Evolutionary conservation across 2,797 vertebrate species (phyloP), one percentile per base, ranked within the genome.

Genomic region (Dromococcyx pavoninus): DNA sequence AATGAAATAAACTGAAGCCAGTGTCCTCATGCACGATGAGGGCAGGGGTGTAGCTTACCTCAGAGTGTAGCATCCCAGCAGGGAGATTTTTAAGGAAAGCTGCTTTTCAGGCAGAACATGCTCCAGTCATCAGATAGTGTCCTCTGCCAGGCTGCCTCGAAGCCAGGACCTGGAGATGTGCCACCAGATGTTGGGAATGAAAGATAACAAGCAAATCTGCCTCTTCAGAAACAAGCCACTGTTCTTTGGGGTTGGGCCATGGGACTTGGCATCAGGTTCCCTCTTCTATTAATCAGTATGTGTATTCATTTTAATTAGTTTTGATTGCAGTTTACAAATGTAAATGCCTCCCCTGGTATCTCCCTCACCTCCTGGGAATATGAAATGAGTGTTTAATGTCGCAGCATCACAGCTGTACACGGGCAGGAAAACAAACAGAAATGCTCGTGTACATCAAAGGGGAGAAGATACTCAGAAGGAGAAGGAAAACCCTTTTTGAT

Each of bases 261-360:
- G 90, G 74, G 81, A 89, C 44, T 64, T 82, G 82, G 64, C 84
- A 54, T 41, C 69, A 37, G 44, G 51, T 72, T 96, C 76, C 61
- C 75, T 86, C 83, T 82, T 91, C 86, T 54, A 67, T 50, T 84
- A 94, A 85, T 94, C 84, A 78, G 66, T 84, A 67, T 93, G 84
- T 95, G 67, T 80, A 56, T 44, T 72, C 51, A 72, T 35, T 94
- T 94, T 95, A 95, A 95, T 93, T 88, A 72, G 81, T 67, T 86
- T 70, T 86, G 92, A 73, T 93, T 93, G 88, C 83, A 85, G 77
- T 67, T 94, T 94, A 93, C 91, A 92, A 88, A 95, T 86, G 94
- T 82, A 96, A 94, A 89, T 83, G 51, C 93, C 88, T 97, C 93
- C 88, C 71, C 8, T 80, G 79, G 30, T 76, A 77, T n/a, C 87